A percentile compares a stretch with the other conserved stretches of the same genome.
These are phyloP conservation scores for Cephus nigrinus DNA, from an alignment of 2,888 invertebrate genomes.

Conservation along the genomic window DNA sequence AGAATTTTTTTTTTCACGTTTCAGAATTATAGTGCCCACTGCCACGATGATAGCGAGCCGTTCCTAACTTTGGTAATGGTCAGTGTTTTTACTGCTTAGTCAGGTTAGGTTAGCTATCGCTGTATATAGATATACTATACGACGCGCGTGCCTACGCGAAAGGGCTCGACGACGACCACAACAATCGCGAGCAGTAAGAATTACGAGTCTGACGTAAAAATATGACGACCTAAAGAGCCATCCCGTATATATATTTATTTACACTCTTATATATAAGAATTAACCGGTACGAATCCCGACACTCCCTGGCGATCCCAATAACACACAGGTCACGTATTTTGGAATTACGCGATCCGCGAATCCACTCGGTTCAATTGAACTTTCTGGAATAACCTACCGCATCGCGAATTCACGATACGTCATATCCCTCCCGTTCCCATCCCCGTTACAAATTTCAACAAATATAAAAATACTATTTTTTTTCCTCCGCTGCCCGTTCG, in stretches of 20 bases:
- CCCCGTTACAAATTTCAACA: background rate
- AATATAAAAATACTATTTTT: background rate
- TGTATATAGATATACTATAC: background rate
- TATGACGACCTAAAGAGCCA: background rate
- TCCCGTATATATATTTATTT: background rate
- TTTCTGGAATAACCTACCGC: background rate
- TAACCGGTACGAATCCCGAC: background rate
- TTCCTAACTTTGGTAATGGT: background rate
- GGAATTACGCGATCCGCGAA: background rate
- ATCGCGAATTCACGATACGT: background rate
- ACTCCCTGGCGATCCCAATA: background rate
- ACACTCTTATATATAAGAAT: background rate
- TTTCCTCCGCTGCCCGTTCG: background rate
- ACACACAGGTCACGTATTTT: background rate
- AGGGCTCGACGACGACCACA: background rate
- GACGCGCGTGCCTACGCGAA: background rate
- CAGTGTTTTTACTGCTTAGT: background rate
- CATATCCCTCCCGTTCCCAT: background rate
- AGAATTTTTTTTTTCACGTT: background rate
- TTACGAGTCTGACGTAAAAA: background rate
- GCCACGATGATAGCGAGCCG: background rate
- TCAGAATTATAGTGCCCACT: background rate
- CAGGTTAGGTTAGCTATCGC: background rate
- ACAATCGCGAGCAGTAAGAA: background rate
- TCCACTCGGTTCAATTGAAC: background rate